These are phyloP conservation scores for Chrysodeixis includens DNA, from an alignment of 2,888 invertebrate genomes.

Conservation along the genomic window DNA sequence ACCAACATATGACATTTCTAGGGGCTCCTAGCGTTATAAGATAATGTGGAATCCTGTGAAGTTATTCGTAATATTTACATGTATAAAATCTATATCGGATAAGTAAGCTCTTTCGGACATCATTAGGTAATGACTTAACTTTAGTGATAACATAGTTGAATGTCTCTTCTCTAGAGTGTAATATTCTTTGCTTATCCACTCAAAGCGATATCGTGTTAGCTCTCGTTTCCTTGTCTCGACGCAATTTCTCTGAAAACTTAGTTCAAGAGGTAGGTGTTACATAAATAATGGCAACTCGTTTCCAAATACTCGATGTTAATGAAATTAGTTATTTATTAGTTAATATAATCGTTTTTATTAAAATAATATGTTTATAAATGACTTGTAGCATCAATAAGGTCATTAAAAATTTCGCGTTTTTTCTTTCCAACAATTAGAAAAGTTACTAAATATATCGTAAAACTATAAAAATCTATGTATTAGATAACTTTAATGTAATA, in stretches of 20 bases:
- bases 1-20: neutral
- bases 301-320: neutral
- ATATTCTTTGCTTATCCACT: neutral
- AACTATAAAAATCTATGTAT: conserved; percentile 10
- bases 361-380: conserved; percentile 9
- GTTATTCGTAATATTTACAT: neutral
- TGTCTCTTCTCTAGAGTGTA: neutral
- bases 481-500: conserved; percentile 30
- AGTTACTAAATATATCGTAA: conserved; percentile 5
- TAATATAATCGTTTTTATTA: conserved; percentile 29
- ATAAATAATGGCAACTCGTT: neutral
- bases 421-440: neutral
- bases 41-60: neutral
- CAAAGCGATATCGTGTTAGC: neutral
- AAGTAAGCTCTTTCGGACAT: conserved; percentile 4
- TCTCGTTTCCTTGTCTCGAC: neutral
- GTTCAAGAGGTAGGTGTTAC: neutral
- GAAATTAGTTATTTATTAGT: conserved; percentile 24
- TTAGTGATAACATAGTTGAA: neutral
- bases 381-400: conserved; percentile 10
- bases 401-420: conserved; percentile 11
- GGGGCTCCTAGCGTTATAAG: neutral
- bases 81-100: neutral
- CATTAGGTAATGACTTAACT: neutral
- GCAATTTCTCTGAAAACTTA: neutral